Evolutionary conservation across 2,888 invertebrate genomes (phyloP), one percentile per base, ranked within the genome.

Genomic region (Panorpa germanica): DNA sequence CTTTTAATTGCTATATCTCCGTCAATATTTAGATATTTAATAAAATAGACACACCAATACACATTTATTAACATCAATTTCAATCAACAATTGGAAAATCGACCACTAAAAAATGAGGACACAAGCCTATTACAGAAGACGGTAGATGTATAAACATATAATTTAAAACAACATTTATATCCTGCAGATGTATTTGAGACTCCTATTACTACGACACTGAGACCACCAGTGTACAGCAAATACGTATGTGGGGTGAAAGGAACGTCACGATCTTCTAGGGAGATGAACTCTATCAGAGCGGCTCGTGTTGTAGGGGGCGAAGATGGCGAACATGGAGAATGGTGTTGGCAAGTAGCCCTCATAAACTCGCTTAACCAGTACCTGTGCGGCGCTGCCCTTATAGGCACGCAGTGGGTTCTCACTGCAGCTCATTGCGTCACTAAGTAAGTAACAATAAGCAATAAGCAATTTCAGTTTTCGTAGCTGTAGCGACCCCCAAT

Each of bases 331-430:
- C 76, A 85, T 34, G 86, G 83, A 25, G 88, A 88, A 60, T 90
- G 88, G 86, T 88, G 88, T 54, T 88, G 88, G 88, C 86, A 86
- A 57, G 83, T 82, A 38, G 90, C 90, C 2, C 63, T 90, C 39
- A 88, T 90, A 50, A 90, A 90, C 57, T 82, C 85, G 2, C 61
- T 85, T 34, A 90, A 90, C 58, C 90, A 90, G 55, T 90, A 90
- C 55, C 63, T 90, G 23, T 90, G 90, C 49, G 90, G 90, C 5
- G 90, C 86, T 11, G 88, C 88, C 3, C 65, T 90, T 9, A 86
- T 90, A 43, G 90, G 88, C 35, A 86, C 85, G 1, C 86, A 88
- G 50, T 90, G 90, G 90, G 86, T 85, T 31, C 63, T 90, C 23
- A 90, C 88, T 0, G 88, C 88, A 1, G 90, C 90, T 14, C 90